Conservation (phyloP, 2,797 vertebrate species). For the Pygocentrus nattereri region DNA sequence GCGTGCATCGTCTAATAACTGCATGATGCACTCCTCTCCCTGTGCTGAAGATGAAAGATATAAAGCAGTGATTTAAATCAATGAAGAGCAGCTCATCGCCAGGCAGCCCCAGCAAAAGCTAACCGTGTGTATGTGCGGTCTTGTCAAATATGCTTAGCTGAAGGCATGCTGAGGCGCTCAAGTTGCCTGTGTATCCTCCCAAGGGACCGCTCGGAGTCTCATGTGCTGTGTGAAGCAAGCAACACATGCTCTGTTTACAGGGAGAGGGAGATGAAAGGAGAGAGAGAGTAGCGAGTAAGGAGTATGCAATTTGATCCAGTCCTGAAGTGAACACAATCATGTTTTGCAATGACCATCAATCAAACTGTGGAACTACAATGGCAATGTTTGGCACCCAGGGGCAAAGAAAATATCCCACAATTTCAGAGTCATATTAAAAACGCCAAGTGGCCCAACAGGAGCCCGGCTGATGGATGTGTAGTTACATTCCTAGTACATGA, state of each 20-base stretch:
- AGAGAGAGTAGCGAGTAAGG: neutral
- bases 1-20: neutral
- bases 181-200: neutral
- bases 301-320: conserved; percentile 4
- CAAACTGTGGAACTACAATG: conserved; percentile 16
- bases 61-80: conserved; percentile 28
- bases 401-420: conserved; percentile 5
- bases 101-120: neutral
- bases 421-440: neutral
- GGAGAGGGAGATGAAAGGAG: conserved; percentile 3
- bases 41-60: neutral
- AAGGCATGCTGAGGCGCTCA: conserved; percentile 8
- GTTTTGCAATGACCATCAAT: conserved; percentile 33
- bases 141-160: conserved; percentile 21
- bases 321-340: neutral
- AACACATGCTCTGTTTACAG: neutral
- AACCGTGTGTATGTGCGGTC: neutral
- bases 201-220: conserved; percentile 10
- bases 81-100: conserved; percentile 16
- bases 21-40: conserved; percentile 6
- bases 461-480: conserved; percentile 13
- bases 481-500: neutral
- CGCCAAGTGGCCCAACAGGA: neutral
- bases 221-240: neutral
- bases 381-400: neutral